phyloP scores from a whole-genome alignment of 2,888 invertebrate species.

The Perdita meconis region DNA sequence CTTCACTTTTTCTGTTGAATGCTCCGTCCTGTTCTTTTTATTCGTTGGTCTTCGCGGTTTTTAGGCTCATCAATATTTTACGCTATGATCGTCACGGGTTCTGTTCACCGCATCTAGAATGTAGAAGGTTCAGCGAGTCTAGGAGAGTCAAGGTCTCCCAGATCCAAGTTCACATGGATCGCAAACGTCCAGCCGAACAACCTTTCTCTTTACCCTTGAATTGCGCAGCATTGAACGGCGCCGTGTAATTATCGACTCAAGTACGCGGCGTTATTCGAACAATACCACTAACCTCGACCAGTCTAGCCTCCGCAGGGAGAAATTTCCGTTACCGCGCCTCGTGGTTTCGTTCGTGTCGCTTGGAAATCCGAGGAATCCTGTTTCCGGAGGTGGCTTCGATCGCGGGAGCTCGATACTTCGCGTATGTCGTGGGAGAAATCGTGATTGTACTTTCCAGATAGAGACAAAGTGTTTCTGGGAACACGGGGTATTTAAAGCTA shows the following conservation, averaged over 20 bases:
- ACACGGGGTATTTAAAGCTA: no score
- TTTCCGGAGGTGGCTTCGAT: background rate
- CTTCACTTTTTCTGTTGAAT: no score
- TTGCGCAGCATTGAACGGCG: slow-evolving; percentile 38
- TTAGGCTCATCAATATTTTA: no score
- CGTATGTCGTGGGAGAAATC: background rate
- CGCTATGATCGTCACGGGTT: slow-evolving; percentile 14
- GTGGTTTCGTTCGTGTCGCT: background rate
- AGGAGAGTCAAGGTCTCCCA: slow-evolving; percentile 40
- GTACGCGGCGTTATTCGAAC: slow-evolving; percentile 34
- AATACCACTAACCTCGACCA: slow-evolving; percentile 21
- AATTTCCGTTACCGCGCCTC: background rate
- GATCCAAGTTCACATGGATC: slow-evolving; percentile 54
- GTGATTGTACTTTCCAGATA: background rate
- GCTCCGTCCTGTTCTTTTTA: background rate
- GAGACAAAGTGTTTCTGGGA: no score
- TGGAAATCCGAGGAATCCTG: background rate
- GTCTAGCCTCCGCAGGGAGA: background rate
- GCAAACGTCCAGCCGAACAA: slow-evolving; percentile 41
- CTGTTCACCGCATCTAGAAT: slow-evolving; percentile 20
- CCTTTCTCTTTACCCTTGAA: slow-evolving; percentile 59
- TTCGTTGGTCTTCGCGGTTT: no score
- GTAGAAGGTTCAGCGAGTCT: slow-evolving; percentile 29
- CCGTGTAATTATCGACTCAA: slow-evolving; percentile 49
- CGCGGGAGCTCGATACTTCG: background rate